phyloP scores from a whole-genome alignment of 2,888 invertebrate species.

The Zygaena filipendulae region DNA sequence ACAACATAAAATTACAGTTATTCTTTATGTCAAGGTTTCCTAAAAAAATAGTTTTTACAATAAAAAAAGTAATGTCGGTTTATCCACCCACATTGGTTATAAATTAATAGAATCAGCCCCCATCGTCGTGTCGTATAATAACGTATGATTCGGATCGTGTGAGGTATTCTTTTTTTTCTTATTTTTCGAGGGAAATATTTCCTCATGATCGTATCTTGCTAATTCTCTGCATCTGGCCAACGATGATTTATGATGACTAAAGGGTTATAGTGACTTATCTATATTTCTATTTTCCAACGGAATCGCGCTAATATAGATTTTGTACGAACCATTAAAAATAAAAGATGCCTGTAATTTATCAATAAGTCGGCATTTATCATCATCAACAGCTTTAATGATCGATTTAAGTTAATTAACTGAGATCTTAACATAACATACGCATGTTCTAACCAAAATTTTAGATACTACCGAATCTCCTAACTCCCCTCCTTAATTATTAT shows the following conservation, averaged over 20 bases:
- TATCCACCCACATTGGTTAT: slow-evolving; percentile 68
- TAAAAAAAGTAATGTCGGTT: slow-evolving; percentile 56
- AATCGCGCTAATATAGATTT: no score
- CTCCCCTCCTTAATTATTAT: no score
- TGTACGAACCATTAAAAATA: no score
- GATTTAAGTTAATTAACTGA: no score
- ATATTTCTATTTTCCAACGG: no score
- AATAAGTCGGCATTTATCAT: no score
- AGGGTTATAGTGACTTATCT: slow-evolving; percentile 29
- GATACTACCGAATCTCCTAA: no score
- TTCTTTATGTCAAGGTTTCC: slow-evolving; percentile 30
- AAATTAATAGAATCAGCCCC: slow-evolving; percentile 66
- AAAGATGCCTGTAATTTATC: no score
- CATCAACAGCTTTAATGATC: no score
- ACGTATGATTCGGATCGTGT: slow-evolving; percentile 59
- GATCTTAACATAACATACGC: no score
- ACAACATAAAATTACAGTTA: slow-evolving; percentile 49
- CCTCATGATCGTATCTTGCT: slow-evolving; percentile 39
- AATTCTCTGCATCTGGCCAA: slow-evolving; percentile 44
- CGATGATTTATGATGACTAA: slow-evolving; percentile 44
- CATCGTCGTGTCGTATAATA: slow-evolving; percentile 59
- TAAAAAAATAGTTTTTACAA: no score
- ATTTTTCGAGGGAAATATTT: slow-evolving; percentile 45
- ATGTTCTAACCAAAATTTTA: no score
- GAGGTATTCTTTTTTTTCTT: slow-evolving; percentile 64